A percentile compares a stretch with the other conserved stretches of the same genome.
Conservation (phyloP, 2,113 vertebrate genomes). For the Hyperoodon ampullatus region DNA sequence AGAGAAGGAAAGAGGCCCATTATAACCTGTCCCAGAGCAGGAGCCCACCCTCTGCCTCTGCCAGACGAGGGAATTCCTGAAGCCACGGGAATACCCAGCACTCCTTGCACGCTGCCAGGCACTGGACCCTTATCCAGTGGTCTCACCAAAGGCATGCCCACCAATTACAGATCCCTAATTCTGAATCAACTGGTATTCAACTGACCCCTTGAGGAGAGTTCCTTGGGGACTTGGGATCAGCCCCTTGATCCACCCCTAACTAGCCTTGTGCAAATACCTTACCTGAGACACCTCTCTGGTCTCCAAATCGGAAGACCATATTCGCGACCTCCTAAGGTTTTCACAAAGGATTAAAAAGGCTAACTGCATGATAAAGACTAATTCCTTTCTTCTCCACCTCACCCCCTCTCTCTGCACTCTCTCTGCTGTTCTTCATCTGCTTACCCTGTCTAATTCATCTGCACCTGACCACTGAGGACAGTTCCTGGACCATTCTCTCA, state of each 20-base stretch:
- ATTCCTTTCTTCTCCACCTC: neutral
- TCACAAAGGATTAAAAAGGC: neutral
- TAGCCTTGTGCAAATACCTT: neutral
- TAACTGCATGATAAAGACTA: neutral
- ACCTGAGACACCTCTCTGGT: neutral
- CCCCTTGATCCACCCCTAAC: no score
- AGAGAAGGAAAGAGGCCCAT: neutral
- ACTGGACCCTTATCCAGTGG: no score
- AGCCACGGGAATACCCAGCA: rapidly evolving
- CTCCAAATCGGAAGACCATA: neutral
- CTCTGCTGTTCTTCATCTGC: neutral
- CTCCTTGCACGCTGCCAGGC: neutral
- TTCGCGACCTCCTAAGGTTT: neutral
- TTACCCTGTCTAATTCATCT: neutral
- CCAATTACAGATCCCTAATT: neutral
- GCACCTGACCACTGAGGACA: neutral
- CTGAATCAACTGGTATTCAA: neutral
- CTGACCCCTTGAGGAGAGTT: neutral
- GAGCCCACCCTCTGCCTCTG: neutral
- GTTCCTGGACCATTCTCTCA: neutral
- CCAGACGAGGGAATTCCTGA: neutral
- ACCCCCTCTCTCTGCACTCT: neutral
- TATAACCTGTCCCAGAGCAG: neutral
- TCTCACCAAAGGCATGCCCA: neutral
- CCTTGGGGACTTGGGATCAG: neutral